Evolutionary conservation across 2,797 vertebrate genomes (phyloP).

Genomic region (Typhlichthys subterraneus): DNA sequence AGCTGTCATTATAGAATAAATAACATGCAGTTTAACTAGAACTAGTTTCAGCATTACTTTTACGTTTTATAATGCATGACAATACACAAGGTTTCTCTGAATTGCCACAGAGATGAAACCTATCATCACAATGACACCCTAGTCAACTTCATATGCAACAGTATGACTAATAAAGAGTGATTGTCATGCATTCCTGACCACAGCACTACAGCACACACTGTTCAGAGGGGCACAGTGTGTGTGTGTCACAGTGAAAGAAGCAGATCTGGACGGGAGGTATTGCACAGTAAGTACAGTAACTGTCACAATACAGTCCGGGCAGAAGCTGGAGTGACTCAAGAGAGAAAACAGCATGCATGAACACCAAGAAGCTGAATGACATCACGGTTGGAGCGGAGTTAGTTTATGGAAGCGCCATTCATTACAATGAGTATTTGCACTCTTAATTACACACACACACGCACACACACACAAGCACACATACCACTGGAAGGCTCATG

Average conservation of each 20-base stretch:
- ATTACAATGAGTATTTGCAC: constrained; percentile 42
- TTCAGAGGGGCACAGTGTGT: constrained; percentile 1
- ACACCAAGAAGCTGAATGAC: constrained; percentile 43
- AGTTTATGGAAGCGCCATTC: constrained; percentile 57
- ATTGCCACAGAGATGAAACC: background rate
- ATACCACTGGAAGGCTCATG: constrained; percentile 84
- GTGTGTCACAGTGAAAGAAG: constrained; percentile 35
- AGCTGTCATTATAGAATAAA: no score
- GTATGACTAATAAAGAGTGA: no score
- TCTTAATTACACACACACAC: constrained; percentile 22
- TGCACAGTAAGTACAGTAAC: background rate
- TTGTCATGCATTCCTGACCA: constrained; percentile 3
- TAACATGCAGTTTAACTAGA: background rate
- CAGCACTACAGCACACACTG: constrained; percentile 28
- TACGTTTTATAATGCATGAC: background rate
- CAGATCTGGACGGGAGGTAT: constrained; percentile 1
- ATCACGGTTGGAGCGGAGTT: constrained; percentile 40
- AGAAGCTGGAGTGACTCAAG: constrained; percentile 42
- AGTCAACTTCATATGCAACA: background rate
- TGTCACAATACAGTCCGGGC: constrained; percentile 16
- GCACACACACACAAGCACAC: constrained; percentile 70
- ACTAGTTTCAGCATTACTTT: background rate
- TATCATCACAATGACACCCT: background rate
- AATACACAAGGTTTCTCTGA: background rate
- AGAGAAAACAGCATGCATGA: constrained; percentile 71